Conservation (phyloP, 2,888 invertebrate species). For the Euphydryas editha region DNA sequence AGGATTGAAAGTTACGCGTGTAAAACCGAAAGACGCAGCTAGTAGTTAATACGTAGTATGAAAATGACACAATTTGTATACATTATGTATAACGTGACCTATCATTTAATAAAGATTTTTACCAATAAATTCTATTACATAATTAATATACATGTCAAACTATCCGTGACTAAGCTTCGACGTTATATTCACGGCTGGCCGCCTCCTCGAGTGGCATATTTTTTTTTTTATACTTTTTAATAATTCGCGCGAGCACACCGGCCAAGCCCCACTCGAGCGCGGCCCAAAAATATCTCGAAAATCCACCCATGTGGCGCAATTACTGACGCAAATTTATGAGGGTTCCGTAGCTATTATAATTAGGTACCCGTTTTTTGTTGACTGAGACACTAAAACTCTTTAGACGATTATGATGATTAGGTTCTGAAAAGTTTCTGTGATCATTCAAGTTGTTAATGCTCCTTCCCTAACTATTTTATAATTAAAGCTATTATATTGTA, state of each 20-base stretch:
- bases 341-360: conserved; percentile 60
- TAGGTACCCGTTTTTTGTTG: conserved; percentile 36
- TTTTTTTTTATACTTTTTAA: conserved; percentile 76
- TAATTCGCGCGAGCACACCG: conserved; percentile 74
- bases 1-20: no score
- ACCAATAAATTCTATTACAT: conserved; percentile 13
- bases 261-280: conserved; percentile 75
- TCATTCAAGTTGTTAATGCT: neutral
- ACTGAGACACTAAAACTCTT: neutral
- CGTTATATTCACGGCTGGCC: conserved; percentile 64
- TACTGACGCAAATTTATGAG: conserved; percentile 53
- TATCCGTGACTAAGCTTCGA: conserved; percentile 56
- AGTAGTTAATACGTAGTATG: no score
- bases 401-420: neutral
- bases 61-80: no score
- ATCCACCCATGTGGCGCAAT: conserved; percentile 73
- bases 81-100: no score
- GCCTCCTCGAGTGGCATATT: conserved; percentile 62
- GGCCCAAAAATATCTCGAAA: conserved; percentile 77
- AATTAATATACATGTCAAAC: conserved; percentile 50
- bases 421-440: neutral
- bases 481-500: no score
- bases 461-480: no score
- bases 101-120: neutral
- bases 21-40: no score